A percentile compares a stretch with the other conserved stretches of the same genome.
These are phyloP conservation scores for Morone chrysops DNA, from an alignment of 2,113 vertebrate genomes.

Conservation along the genomic window DNA sequence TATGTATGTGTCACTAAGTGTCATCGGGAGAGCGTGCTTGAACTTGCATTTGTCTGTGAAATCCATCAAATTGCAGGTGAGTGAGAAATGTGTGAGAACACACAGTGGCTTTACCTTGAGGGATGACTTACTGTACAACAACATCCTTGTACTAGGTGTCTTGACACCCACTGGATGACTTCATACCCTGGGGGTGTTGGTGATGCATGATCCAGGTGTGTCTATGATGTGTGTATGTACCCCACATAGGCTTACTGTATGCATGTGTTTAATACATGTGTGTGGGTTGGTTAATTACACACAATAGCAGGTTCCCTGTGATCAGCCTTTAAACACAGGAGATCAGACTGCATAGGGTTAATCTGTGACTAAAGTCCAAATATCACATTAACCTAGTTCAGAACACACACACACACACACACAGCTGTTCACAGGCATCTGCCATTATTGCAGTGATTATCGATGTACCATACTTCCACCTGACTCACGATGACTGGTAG, in stretches of 20 bases:
- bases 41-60: constrained; percentile 35
- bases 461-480: constrained; percentile 59
- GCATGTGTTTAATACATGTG: neutral
- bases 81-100: constrained; percentile 20
- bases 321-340: constrained; percentile 27
- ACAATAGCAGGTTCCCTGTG: constrained; percentile 34
- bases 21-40: neutral
- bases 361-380: constrained; percentile 72
- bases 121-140: constrained; percentile 9
- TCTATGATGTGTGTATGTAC: neutral
- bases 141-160: constrained; percentile 13
- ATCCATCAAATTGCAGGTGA: constrained; percentile 27
- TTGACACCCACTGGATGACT: constrained; percentile 42
- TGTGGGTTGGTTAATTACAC: constrained; percentile 33
- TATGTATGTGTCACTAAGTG: constrained; percentile 35
- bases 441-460: constrained; percentile 66
- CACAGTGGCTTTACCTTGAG: neutral
- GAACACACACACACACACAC: constrained; percentile 15
- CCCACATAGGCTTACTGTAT: neutral
- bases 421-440: constrained; percentile 68
- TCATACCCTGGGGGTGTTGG: constrained; percentile 7
- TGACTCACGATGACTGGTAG: constrained; percentile 57
- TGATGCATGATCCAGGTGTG: constrained; percentile 48
- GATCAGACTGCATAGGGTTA: constrained; percentile 61
- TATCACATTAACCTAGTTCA: constrained; percentile 81